These are phyloP conservation scores for Rhinopomastus cyanomelas DNA, from an alignment of 2,113 vertebrate genomes.

Conservation along the genomic window DNA sequence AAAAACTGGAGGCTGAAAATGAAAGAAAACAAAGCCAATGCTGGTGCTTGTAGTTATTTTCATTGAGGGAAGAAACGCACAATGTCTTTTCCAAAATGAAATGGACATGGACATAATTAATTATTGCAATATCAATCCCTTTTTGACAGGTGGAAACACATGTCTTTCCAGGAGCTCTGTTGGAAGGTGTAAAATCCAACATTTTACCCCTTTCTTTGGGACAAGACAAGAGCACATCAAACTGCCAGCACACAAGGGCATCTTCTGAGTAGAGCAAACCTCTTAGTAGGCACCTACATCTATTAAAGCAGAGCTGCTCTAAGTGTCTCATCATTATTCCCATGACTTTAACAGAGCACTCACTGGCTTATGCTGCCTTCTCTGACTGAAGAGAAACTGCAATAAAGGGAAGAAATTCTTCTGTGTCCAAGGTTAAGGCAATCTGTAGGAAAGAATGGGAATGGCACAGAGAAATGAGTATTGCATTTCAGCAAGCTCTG, in stretches of 20 bases:
- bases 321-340: background rate
- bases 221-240: background rate
- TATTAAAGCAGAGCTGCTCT: background rate
- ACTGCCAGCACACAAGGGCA: background rate
- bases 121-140: background rate
- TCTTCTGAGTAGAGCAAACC: background rate
- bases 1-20: background rate
- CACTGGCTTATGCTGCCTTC: background rate
- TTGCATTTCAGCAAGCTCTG: background rate
- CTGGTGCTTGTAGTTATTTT: background rate
- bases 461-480: background rate
- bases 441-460: background rate
- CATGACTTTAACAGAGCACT: background rate
- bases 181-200: background rate
- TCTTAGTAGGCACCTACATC: background rate
- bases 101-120: background rate
- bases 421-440: background rate
- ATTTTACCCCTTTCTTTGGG: background rate
- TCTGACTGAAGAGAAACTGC: slow-evolving; percentile 5
- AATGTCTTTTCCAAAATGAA: background rate
- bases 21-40: background rate
- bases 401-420: background rate
- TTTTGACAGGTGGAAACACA: background rate
- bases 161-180: background rate
- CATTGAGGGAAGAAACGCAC: background rate